Evolutionary conservation across 2,797 vertebrate species (phyloP).

Genomic region (Emys orbicularis): DNA sequence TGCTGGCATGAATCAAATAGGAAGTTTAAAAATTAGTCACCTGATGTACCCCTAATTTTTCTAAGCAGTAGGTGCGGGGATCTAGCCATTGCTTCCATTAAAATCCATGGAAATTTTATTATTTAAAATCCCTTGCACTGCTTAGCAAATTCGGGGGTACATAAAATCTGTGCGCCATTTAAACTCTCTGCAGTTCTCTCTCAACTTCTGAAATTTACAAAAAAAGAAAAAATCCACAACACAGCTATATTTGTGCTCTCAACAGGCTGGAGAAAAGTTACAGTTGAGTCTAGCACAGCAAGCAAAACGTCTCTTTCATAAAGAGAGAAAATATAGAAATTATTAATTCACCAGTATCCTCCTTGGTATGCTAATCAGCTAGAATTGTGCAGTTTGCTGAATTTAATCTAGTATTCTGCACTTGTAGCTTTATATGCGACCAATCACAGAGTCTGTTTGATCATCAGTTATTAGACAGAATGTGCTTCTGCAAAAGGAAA

Average conservation of each 20-base stretch:
- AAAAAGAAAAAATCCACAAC: background rate
- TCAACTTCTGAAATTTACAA: background rate
- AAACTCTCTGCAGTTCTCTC: background rate
- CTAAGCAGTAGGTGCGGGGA: background rate
- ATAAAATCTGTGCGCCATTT: background rate
- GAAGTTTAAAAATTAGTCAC: background rate
- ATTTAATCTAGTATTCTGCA: background rate
- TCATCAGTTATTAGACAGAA: background rate
- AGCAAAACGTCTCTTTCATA: background rate
- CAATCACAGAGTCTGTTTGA: background rate
- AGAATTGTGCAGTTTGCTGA: background rate
- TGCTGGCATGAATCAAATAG: background rate
- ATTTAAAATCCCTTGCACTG: background rate
- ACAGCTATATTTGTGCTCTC: background rate
- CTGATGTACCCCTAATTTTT: background rate
- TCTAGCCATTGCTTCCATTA: background rate
- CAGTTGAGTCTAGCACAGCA: background rate
- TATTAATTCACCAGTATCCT: background rate
- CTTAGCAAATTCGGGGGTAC: background rate
- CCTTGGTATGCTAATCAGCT: background rate
- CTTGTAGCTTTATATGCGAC: background rate
- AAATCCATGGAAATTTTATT: background rate
- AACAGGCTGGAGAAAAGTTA: background rate
- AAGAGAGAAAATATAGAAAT: background rate
- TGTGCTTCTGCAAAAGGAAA: background rate